Evolutionary conservation across 1,140 invertebrate genomes (phyloP), one percentile per base, ranked within the genome.

Genomic region (Drosophila saltans): DNA sequence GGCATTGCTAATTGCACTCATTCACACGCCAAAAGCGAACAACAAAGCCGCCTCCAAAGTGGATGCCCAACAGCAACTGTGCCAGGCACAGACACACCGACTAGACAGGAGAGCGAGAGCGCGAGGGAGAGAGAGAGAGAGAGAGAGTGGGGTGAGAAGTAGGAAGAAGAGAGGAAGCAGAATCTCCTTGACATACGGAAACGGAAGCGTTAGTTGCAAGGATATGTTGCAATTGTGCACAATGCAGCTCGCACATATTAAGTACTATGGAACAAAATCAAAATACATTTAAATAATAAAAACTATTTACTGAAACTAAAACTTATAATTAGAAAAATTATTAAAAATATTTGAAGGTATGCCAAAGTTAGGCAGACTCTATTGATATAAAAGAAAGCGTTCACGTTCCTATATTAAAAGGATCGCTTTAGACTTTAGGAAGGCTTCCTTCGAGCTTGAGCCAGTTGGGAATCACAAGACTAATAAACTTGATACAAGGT

Each of bases 171-270:
- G 39, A 59, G 30, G 41, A 66, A 70, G 71, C 75, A 61, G 11
- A 66, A 41, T 69, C 83, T 78, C 79, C 82, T 85, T 85, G 82
- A 75, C 77, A 80, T 71, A 72, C 83, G 83, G 83, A 88, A 88
- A 83, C 83, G 83, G 83, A 88, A 88, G 84, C 83, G 83, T 80
- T 88, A 88, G 83, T 85, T 88, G 83, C 84, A 88, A 83, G 75
- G 39, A 48, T 63, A 48, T 63, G 60, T 63, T 63, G 39, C 43
- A 43, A 43, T 63, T 63, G 60, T 39, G 10, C 60, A 63, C 43
- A 33, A 21, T 43, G 60, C 60, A 30, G 40, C 11, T 45, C 16
- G 24, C n/a, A 48, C 45, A 52, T 52, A 24, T 24, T 26, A 10
- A 10, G 45, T 52, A 52, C 60, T 6, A 16, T 63, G 60, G 40